Evolutionary conservation across 2,888 invertebrate genomes (phyloP).

Genomic region (Seira musarum): DNA sequence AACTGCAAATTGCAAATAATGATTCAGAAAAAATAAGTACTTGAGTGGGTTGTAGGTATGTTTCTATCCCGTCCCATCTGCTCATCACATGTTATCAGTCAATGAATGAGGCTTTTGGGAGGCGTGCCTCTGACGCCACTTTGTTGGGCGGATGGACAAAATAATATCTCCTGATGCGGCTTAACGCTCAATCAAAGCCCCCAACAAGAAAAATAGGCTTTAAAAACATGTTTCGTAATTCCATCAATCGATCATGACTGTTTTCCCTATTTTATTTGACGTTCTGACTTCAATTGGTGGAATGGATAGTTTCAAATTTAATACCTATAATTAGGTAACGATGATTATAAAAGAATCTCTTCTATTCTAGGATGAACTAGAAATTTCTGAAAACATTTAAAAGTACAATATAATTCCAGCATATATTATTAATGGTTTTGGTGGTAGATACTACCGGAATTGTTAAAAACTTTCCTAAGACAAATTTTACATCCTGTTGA

Average conservation of each 20-base stretch:
- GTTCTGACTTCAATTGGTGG: neutral
- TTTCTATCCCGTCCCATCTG: neutral
- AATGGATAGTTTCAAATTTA: neutral
- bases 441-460: no score
- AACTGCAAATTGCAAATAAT: no score
- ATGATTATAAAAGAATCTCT: no score
- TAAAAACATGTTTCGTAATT: slow-evolving; percentile 37
- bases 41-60: no score
- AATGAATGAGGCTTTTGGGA: slow-evolving; percentile 37
- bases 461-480: no score
- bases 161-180: slow-evolving; percentile 35
- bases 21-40: no score
- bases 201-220: neutral
- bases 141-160: slow-evolving; percentile 30
- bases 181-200: neutral
- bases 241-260: neutral
- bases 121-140: slow-evolving; percentile 56
- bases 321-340: no score
- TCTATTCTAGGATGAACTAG: no score
- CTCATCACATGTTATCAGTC: slow-evolving; percentile 37
- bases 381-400: no score
- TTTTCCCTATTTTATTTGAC: neutral
- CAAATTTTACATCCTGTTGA: no score
- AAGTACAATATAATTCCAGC: no score
- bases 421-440: no score